These are phyloP conservation scores for Phrynocephalus guinanensis DNA, from an alignment of 2,797 vertebrate species.

Conservation along the genomic window DNA sequence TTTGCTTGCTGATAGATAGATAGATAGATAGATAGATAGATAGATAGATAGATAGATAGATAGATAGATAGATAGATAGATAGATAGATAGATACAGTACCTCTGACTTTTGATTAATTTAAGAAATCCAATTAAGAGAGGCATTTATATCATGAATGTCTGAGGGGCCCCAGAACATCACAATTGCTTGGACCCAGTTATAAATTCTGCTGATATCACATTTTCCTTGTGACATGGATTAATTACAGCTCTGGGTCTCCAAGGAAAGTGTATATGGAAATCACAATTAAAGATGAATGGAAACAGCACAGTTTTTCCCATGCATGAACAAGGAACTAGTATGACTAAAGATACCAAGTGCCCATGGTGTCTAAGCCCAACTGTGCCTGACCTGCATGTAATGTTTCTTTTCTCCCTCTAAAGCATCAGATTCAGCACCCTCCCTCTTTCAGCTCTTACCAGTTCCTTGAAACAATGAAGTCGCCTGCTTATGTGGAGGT, in stretches of 20 bases:
- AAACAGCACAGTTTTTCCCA: slow-evolving; percentile 36
- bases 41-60: too few relatives aligned
- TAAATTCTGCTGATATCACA: slow-evolving; percentile 70
- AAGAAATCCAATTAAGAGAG: slow-evolving; percentile 79
- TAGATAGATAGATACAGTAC: too few relatives aligned
- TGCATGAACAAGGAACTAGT: fast-evolving
- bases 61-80: too few relatives aligned
- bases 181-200: slow-evolving; percentile 68
- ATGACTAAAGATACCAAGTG: too few relatives aligned
- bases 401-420: too few relatives aligned
- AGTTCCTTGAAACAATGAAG: too few relatives aligned
- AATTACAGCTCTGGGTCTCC: slow-evolving; percentile 71
- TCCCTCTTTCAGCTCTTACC: too few relatives aligned
- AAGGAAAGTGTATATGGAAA: slow-evolving; percentile 49
- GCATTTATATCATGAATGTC: slow-evolving; percentile 76
- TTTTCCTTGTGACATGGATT: slow-evolving; percentile 73
- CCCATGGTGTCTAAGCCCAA: too few relatives aligned
- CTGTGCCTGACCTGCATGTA: too few relatives aligned
- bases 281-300: slow-evolving; percentile 54
- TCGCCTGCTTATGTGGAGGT: neutral
- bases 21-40: too few relatives aligned
- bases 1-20: too few relatives aligned
- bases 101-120: slow-evolving; percentile 75
- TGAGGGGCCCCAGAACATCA: slow-evolving; percentile 72
- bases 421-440: too few relatives aligned